Conservation (phyloP, 2,113 vertebrate genomes). For the Collichthys lucidus region DNA sequence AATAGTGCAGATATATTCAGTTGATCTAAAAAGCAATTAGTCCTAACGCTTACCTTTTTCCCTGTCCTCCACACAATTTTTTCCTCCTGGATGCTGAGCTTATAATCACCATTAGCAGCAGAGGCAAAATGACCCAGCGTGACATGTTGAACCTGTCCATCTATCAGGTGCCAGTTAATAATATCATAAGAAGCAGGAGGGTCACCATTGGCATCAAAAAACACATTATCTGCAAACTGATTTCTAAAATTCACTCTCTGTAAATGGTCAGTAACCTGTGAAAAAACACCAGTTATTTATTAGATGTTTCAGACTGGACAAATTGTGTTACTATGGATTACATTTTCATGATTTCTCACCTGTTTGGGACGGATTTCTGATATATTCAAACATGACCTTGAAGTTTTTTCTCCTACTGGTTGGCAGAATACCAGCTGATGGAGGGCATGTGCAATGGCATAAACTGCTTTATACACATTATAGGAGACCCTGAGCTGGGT, state of each 20-base stretch:
- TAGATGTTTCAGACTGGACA: no score
- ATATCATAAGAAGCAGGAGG: no score
- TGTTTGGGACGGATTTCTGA: no score
- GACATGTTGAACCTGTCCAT: conserved; percentile 79
- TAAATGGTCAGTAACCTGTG: no score
- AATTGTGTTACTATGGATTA: no score
- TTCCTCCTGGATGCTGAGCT: conserved; percentile 76
- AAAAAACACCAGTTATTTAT: no score
- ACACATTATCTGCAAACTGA: no score
- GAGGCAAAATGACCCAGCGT: conserved; percentile 79
- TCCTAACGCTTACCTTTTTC: conserved; percentile 53
- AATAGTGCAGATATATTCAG: background rate
- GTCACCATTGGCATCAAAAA: no score
- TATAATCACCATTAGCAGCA: conserved; percentile 52
- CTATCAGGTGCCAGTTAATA: conserved; percentile 13
- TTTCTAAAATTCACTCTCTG: no score
- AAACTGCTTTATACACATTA: conserved; percentile 85
- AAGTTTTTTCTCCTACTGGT: no score
- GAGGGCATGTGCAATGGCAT: conserved; percentile 54
- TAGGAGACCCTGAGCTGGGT: conserved; percentile 82
- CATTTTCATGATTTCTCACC: conserved; percentile 53
- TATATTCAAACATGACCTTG: no score
- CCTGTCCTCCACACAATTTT: conserved; percentile 78
- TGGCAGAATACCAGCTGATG: no score
- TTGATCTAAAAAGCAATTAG: background rate